Evolutionary conservation across 1,140 invertebrate genomes (phyloP).

Genomic region (Anadara kagoshimensis): DNA sequence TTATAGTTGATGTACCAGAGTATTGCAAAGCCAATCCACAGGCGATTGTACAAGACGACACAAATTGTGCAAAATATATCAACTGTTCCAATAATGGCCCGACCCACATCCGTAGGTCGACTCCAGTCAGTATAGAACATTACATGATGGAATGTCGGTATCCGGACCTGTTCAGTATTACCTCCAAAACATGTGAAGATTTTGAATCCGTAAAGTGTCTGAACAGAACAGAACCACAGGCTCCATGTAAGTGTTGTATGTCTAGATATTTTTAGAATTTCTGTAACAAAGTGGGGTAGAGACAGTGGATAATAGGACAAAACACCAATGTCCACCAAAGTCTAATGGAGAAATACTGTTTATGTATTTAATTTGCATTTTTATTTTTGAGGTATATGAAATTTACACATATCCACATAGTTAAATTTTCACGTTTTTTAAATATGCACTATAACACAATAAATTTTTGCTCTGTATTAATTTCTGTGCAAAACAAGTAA

Average conservation of each 20-base stretch:
- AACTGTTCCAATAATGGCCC: constrained; percentile 19
- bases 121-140: constrained; percentile 15
- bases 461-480: too few relatives aligned
- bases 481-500: too few relatives aligned
- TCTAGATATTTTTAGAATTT: background rate
- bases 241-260: constrained; percentile 59
- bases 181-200: constrained; percentile 11
- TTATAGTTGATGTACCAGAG: constrained; percentile 44
- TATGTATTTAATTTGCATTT: too few relatives aligned
- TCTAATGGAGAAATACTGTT: too few relatives aligned
- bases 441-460: too few relatives aligned
- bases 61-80: constrained; percentile 41
- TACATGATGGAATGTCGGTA: constrained; percentile 31
- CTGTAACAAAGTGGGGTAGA: too few relatives aligned
- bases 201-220: constrained; percentile 50
- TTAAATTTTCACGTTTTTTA: too few relatives aligned
- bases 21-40: constrained; percentile 40
- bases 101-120: background rate
- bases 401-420: too few relatives aligned
- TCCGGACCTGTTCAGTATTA: constrained; percentile 30
- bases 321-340: too few relatives aligned
- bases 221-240: constrained; percentile 57
- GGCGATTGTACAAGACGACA: constrained; percentile 35
- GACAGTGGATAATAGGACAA: too few relatives aligned
- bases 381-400: too few relatives aligned